phyloP scores from a whole-genome alignment of 2,113 vertebrate species.

The Platichthys stellatus region DNA sequence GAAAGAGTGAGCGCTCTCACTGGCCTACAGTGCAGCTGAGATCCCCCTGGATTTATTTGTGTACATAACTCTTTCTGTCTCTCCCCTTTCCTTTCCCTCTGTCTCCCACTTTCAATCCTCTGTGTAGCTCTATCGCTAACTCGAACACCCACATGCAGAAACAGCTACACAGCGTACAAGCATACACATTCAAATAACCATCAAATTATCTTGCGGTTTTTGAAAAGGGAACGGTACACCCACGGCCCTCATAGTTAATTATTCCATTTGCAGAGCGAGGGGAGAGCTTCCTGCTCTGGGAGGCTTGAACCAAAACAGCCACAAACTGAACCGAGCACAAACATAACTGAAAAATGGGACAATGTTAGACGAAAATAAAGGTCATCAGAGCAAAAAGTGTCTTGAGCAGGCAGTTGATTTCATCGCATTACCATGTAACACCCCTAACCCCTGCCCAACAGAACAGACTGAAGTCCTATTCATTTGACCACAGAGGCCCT shows the following conservation, averaged over 20 bases:
- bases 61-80: conserved; percentile 62
- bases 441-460: conserved; percentile 34
- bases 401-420: conserved; percentile 43
- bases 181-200: conserved; percentile 48
- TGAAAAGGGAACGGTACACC: conserved; percentile 41
- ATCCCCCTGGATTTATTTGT: conserved; percentile 76
- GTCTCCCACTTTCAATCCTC: conserved; percentile 61
- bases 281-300: conserved; percentile 18
- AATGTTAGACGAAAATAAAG: neutral
- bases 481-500: conserved; percentile 63
- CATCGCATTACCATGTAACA: conserved; percentile 49
- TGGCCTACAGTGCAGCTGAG: conserved; percentile 47
- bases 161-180: conserved; percentile 41
- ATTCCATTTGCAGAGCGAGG: conserved; percentile 44
- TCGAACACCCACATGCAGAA: conserved; percentile 65
- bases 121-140: conserved; percentile 38
- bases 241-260: conserved; percentile 49
- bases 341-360: neutral
- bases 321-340: neutral
- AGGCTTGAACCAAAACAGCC: neutral
- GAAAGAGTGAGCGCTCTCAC: conserved; percentile 45
- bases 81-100: conserved; percentile 34
- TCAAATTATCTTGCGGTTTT: conserved; percentile 50
- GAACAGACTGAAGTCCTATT: conserved; percentile 64
- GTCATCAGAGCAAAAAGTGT: neutral